Base-by-base conservation (phyloP, 2,888 invertebrate species). In the Parnassius apollo region DNA sequence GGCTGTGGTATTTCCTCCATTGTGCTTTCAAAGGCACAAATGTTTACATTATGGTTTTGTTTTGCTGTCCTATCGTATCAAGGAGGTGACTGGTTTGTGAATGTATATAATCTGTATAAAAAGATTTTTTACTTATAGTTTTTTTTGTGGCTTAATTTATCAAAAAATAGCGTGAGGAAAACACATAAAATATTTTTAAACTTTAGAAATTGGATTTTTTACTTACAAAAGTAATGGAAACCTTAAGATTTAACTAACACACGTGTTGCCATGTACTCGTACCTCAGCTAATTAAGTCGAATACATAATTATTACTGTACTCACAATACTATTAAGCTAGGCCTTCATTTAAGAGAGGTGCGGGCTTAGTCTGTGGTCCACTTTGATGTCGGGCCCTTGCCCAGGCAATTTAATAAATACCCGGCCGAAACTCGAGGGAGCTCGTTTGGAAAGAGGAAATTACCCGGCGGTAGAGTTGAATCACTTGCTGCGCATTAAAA, bases 341-440 rank as follows among this genome's bases (percentile, higher is more conserved):
- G 74, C 78, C 77, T 82, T 83, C 82, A 85, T 87, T 83, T 72
- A 81, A 78, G 75, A 75, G 77, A 71, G 71, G 73, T 74, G 71
- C 74, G 77, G 79, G 82, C 81, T 86, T 82, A 85, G 79, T 69
- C 73, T 75, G 75, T 75, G 78, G 82, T 82, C 82, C 77, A 74
- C 73, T 70, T 61, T 72, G 70, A 73, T 75, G 77, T 75, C 73
- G 74, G 79, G 75, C 79, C 82, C 83, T 82, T 76, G 67, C 79
- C 78, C 75, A 79, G 79, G 85, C 85, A 86, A 86, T 90, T 88
- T 88, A 87, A 89, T 89, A 88, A 89, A 86, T 86, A 85, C 84
- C 81, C 80, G 69, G 70, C 78, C 76, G 75, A 77, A 82, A 79
- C 83, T 87, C 82, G 82, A 80, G 85, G 82, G 82, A 85, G 83